Evolutionary conservation across 2,797 vertebrate species (phyloP).

Genomic region (Sebastes hopkinsi): DNA sequence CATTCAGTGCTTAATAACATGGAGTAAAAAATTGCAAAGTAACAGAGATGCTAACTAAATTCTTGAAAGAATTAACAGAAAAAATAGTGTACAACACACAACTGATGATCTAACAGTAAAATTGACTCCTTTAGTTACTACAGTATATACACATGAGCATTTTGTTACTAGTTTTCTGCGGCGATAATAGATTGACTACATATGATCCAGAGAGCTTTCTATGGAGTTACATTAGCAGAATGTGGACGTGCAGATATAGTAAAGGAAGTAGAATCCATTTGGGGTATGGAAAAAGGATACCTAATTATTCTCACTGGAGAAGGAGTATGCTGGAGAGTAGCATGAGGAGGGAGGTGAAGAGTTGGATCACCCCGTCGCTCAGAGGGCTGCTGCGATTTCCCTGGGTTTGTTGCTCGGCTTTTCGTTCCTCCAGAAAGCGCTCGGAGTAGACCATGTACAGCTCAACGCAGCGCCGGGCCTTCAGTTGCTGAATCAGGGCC

Average conservation of each 20-base stretch:
- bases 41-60: not conserved
- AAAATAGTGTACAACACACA: constrained; percentile 16
- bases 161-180: not conserved
- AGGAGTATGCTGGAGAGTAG: constrained; percentile 73
- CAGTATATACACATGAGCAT: not conserved
- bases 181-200: not conserved
- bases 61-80: constrained; percentile 2
- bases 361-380: constrained; percentile 44
- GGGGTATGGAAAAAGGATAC: not conserved
- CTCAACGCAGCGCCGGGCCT: constrained; percentile 70
- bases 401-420: constrained; percentile 26
- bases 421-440: constrained; percentile 55
- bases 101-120: not conserved
- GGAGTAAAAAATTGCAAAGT: constrained; percentile 6
- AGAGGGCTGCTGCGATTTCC: constrained; percentile 21
- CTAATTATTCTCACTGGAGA: constrained; percentile 65
- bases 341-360: constrained; percentile 65
- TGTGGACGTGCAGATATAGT: constrained; percentile 33
- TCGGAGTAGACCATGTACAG: constrained; percentile 71
- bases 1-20: constrained; percentile 8
- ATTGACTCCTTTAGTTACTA: not conserved
- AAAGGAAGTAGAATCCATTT: constrained; percentile 12
- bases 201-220: not conserved
- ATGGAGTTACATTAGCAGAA: not conserved
- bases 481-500: constrained; percentile 74